A percentile compares a stretch with the other conserved stretches of the same genome.
These are phyloP conservation scores for Sebastes dallii DNA, from an alignment of 2,797 vertebrate genomes.

Conservation along the genomic window DNA sequence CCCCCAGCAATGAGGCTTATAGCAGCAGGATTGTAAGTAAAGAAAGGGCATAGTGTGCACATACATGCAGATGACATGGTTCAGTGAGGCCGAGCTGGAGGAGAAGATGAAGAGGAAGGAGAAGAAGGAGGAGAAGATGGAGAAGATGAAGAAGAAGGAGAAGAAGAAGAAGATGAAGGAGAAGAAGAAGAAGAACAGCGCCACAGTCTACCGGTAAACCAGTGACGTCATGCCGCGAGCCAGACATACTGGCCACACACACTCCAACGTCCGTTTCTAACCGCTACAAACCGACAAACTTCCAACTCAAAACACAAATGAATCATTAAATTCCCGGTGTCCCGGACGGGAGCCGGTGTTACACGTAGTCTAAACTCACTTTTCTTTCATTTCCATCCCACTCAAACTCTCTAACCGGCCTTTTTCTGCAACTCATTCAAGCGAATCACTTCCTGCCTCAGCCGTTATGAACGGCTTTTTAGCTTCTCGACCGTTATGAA, in stretches of 20 bases:
- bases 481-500: conserved; percentile 6
- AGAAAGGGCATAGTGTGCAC: too few species aligned
- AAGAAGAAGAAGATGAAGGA: background rate
- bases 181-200: conserved; percentile 8
- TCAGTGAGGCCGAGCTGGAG: background rate
- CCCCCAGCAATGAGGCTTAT: background rate
- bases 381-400: background rate
- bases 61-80: background rate
- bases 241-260: conserved; percentile 63
- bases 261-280: conserved; percentile 8
- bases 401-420: conserved; percentile 4
- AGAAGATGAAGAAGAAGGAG: background rate
- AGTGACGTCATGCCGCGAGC: conserved; percentile 74
- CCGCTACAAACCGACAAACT: conserved; percentile 8
- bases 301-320: conserved; percentile 16
- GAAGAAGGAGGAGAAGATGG: background rate
- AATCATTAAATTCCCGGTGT: background rate
- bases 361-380: background rate
- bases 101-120: too few species aligned
- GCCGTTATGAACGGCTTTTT: conserved; percentile 2
- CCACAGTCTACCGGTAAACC: conserved; percentile 23
- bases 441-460: conserved; percentile 80
- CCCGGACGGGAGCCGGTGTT: background rate
- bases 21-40: too few species aligned
- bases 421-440: conserved; percentile 69